Base-by-base conservation (phyloP, 2,797 vertebrate genomes). In the Fistularia tabacaria region DNA sequence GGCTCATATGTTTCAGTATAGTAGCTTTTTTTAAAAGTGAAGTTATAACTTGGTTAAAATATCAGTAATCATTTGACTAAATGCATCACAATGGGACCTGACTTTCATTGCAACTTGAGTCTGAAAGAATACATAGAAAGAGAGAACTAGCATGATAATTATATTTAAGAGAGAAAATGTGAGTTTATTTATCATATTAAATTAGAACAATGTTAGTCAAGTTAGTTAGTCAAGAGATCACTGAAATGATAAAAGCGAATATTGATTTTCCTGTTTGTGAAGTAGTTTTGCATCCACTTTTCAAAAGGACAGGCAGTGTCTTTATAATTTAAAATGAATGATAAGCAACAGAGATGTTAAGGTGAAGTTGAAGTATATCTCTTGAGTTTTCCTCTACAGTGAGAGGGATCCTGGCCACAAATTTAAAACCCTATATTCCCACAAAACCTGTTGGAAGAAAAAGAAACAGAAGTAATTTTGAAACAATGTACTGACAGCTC, bases 301-400 rank as follows among this genome's bases (percentile, higher is more conserved):
- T 50, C 56, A 43, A 41, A n/a, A 42, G 37, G 58, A 14, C 36
- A 66, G 48, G 10, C 36, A 38, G 41, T 6, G 14, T 10, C 46
- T 77, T 76, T 66, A 77, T 77, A 25, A 66, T 71, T 60, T 69
- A 66, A 73, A 75, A 73, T 62, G 54, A 74, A 50, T 44, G 57
- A 65, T 64, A 62, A 50, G 43, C 57, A 64, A 60, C 36, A 64
- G 51, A 69, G 54, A 57, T 25, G 52, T 46, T 69, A 65, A 73
- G 62, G 53, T 43, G 68, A 64, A 60, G 70, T 78, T 46, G 14
- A 53, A 62, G 57, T 59, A 45, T 59, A 62, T 25, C 39, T 65
- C 50, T 51, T 10, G n/a, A n/a, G 59, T 69, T 76, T 43, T 80
- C 64, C 74, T 74, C 39, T 37, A n/a, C n/a, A n/a, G n/a, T n/a